Conservation (phyloP, 2,888 invertebrate species). For the Cephus rjabovi region DNA sequence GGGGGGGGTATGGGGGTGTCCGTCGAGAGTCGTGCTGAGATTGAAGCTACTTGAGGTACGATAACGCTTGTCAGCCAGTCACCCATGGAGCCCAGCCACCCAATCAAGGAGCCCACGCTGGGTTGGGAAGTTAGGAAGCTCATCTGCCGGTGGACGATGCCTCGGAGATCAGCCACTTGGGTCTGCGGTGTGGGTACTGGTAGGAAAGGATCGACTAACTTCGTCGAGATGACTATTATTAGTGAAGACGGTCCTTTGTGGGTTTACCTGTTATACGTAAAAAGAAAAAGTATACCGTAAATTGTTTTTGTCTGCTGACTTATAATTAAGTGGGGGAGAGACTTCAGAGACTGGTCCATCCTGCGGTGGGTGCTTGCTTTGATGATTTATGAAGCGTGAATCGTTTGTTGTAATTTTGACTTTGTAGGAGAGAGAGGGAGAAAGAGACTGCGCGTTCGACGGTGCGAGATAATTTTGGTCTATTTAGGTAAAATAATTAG, state of each 20-base stretch:
- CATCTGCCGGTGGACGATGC: not conserved
- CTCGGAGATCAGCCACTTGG: not conserved
- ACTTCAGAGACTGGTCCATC: not conserved
- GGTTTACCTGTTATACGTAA: not conserved
- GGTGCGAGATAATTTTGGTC: not conserved
- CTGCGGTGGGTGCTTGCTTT: not conserved
- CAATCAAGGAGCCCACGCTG: not conserved
- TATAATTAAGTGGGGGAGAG: not conserved
- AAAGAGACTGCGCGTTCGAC: not conserved
- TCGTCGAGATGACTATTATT: not conserved
- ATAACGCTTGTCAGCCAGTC: not conserved
- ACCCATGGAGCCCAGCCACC: not conserved
- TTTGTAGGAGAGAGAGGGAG: not conserved
- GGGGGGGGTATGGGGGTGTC: not conserved
- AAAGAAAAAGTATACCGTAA: not conserved
- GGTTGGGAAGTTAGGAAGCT: not conserved
- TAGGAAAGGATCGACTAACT: not conserved
- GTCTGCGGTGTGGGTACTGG: not conserved
- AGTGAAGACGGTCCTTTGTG: not conserved
- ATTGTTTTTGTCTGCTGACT: not conserved
- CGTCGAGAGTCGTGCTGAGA: not conserved
- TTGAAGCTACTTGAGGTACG: not conserved
- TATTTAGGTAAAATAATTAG: not conserved
- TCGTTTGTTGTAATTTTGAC: not conserved
- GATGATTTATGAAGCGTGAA: not conserved